Evolutionary conservation across 2,888 invertebrate genomes (phyloP), one percentile per base, ranked within the genome.

Genomic region (Petrophora chlorosata): DNA sequence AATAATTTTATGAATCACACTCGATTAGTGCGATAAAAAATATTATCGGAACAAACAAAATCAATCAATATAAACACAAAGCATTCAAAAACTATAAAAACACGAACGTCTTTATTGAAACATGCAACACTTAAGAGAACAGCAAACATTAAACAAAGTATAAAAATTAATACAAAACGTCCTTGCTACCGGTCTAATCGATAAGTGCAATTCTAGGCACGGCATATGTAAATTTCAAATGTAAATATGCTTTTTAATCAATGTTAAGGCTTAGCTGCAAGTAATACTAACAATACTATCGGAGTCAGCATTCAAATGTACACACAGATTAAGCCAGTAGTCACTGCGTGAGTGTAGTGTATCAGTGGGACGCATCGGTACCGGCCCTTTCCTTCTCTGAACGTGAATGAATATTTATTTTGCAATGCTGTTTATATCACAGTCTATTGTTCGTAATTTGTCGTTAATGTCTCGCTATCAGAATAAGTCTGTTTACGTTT

Each of bases 341-440:
- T n/a, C n/a, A n/a, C n/a, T n/a, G n/a, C n/a, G n/a, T n/a, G n/a
- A n/a, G n/a, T 84, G 78, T 65, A 36, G 69, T 67, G 73, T 86
- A 87, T 87, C 87, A 68, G 63, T 54, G 56, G 67, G 68, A 74
- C 73, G 73, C 73, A 87, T 88, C 87, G 74, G 65, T 39, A 60
- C 62, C 49, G 22, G 42, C 40, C 40, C 59, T 49, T 49, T 34
- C 66, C 66, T 73, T 76, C 79, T 68, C 65, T 70, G 81, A 75
- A 79, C 68, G 66, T 56, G 75, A 73, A 87, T 88, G 86, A 87
- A 88, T 88, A 87, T 88, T 85, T 86, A 88, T 87, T 81, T 79
- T 56, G 71, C 71, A 73, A 68, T 62, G 30, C 36, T 19, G 32
- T 47, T 47, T 70, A 76, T 75, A 73, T 69, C 75, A 61, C 63